phyloP scores from a whole-genome alignment of 35 echinoderm and acorn worm species.

The Apostichopus japonicus region DNA sequence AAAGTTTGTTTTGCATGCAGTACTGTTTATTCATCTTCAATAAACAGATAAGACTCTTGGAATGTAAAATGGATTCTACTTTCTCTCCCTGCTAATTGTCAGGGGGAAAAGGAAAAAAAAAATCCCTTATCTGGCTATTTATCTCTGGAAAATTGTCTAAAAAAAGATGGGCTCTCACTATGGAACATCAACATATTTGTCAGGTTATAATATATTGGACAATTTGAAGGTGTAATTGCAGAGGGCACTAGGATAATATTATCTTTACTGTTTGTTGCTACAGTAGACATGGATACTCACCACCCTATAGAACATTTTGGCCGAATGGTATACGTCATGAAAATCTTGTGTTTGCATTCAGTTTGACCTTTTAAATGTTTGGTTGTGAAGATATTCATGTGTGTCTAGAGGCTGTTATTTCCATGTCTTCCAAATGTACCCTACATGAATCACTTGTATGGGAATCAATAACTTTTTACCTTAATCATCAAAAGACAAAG shows the following conservation, averaged over 20 bases:
- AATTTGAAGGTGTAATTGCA: neutral
- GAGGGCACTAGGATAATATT: neutral
- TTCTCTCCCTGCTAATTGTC: neutral
- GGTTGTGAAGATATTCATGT: too few species aligned
- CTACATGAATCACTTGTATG: too few species aligned
- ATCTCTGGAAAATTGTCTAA: conserved; percentile 5
- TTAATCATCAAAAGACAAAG: too few species aligned
- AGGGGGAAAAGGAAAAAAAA: neutral
- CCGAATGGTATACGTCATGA: too few species aligned
- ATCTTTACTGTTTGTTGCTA: neutral
- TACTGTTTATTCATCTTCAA: conserved; percentile 25
- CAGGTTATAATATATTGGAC: conserved; percentile 5
- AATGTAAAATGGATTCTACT: conserved; percentile 2
- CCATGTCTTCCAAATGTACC: too few species aligned
- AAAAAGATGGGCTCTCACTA: neutral
- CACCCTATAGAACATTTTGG: too few species aligned
- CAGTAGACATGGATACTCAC: neutral
- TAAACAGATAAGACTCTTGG: conserved; percentile 11
- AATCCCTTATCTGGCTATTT: neutral
- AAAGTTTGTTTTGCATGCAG: conserved; percentile 28
- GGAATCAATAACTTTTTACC: too few species aligned
- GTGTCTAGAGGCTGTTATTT: too few species aligned
- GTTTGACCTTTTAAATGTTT: too few species aligned
- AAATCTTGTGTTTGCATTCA: too few species aligned
- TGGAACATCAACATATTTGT: conserved; percentile 15